phyloP scores from a whole-genome alignment of 2,113 vertebrate genomes.

The Xenopus borealis region DNA sequence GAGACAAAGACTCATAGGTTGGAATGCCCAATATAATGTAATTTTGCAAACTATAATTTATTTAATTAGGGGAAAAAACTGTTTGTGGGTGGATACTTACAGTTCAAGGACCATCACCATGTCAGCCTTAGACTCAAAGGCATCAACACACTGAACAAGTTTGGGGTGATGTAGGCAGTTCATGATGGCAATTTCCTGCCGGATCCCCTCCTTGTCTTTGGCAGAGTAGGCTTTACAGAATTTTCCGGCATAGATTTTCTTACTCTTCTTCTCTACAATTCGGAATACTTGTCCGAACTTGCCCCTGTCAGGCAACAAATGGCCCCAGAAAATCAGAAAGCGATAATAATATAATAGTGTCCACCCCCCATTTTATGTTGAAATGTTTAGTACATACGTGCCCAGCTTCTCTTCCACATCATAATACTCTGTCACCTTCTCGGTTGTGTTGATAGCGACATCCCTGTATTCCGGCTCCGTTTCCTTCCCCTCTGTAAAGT shows the following conservation, averaged over 20 bases:
- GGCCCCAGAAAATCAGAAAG: too few species aligned
- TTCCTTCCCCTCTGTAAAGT: slow-evolving; percentile 75
- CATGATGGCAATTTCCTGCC: slow-evolving; percentile 94
- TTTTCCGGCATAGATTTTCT: slow-evolving; percentile 96
- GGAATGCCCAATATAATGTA: too few species aligned
- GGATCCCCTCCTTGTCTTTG: slow-evolving; percentile 92
- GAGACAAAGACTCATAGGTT: neutral
- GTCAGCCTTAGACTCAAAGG: slow-evolving; percentile 94
- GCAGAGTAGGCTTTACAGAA: slow-evolving; percentile 95
- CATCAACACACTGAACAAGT: slow-evolving; percentile 92
- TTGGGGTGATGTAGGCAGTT: slow-evolving; percentile 95
- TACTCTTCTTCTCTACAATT: slow-evolving; percentile 88
- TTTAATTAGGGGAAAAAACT: too few species aligned
- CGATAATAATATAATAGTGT: too few species aligned
- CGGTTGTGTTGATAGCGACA: slow-evolving; percentile 74
- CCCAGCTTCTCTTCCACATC: slow-evolving; percentile 91
- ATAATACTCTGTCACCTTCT: slow-evolving; percentile 91
- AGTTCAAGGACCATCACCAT: slow-evolving; percentile 97
- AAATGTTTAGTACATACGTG: slow-evolving; percentile 77
- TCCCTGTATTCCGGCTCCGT: slow-evolving; percentile 76
- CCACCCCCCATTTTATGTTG: too few species aligned
- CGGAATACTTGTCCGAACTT: slow-evolving; percentile 98
- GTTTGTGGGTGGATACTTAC: slow-evolving; percentile 67
- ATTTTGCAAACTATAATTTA: too few species aligned
- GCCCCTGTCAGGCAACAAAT: slow-evolving; percentile 66